Evolutionary conservation across 30 jellyfish, hydroid and myxozoan genomes (phyloP), one percentile per base, ranked within the genome.

Genomic region (Hydractinia symbiolongicarpus): DNA sequence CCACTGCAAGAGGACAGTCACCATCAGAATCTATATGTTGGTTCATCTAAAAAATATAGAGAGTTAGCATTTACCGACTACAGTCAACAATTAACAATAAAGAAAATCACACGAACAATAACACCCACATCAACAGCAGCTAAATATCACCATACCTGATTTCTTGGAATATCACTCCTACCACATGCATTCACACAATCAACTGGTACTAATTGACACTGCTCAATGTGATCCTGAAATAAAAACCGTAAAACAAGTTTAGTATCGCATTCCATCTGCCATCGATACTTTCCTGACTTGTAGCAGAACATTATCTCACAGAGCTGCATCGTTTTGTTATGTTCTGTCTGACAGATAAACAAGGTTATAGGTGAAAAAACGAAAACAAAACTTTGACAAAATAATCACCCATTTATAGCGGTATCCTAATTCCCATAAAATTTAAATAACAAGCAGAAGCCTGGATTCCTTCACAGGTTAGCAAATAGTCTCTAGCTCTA

Each of bases 1-100:
- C 95, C 5, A 86, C 88, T 8, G 98, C 98, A n/a, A 91, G 87
- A 2, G 98, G 98, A 67, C 98, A 91, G 69, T 91, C 98, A 8
- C 98, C 98, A 61, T 91, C 98, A 6, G 95, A 95, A 76, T 86
- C 98, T 54, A 82, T 83, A 77, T 91, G 98, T 64, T 93, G 81
- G 49, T 88, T 74, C 98, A 91, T 91, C 98, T 91, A 73, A 53
- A 83, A 76, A 9, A 19, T 58, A 17, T 0, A 58, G 17, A 30
- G 44, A 30, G 44, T 30, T 0, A 30, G 44, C 10, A 53, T 71
- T 71, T 8, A 50, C 30, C n/a, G 4, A 71, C 55, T 19, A 71
- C 55, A 1, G 19, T 13, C 15, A 13, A 2, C 15, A 58, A 1
- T n/a, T 4, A 3, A 64, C 16, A 64, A 44, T 13, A 64, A 13